These are phyloP conservation scores for Lasioglossum figueresi DNA, from an alignment of 2,888 invertebrate genomes.

Conservation along the genomic window DNA sequence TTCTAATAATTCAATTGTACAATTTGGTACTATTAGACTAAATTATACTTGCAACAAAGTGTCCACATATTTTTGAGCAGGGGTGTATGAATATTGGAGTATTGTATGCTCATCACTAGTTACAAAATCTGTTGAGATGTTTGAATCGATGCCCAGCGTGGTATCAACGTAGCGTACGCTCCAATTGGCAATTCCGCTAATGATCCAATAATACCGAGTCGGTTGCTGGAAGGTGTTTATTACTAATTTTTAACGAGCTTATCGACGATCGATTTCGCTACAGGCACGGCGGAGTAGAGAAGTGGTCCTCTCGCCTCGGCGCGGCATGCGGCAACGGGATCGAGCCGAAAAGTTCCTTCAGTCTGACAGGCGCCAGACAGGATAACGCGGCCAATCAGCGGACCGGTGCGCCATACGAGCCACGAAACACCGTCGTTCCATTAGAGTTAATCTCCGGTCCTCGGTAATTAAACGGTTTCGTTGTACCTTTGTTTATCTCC, in stretches of 20 bases:
- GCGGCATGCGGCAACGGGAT: conserved; percentile 26
- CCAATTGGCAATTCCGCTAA: background rate
- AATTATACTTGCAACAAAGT: no score
- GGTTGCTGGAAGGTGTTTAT: background rate
- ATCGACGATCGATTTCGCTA: conserved; percentile 20
- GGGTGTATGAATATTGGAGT: no score
- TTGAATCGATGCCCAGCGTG: background rate
- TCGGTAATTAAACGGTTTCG: conserved; percentile 81
- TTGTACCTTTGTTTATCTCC: conserved; percentile 79
- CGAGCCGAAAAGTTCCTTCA: conserved; percentile 46
- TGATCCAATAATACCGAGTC: background rate
- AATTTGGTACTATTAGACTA: no score
- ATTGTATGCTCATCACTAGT: no score
- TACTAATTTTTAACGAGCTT: background rate
- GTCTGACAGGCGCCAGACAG: conserved; percentile 64
- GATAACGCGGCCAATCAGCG: conserved; percentile 66
- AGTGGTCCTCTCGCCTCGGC: background rate
- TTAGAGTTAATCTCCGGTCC: conserved; percentile 80
- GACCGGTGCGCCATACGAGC: conserved; percentile 46
- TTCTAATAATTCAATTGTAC: no score
- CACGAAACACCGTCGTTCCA: conserved; percentile 79
- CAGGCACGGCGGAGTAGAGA: background rate
- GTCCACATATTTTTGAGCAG: no score
- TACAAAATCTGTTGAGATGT: background rate
- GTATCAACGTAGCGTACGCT: background rate